These are phyloP conservation scores for Macropis europaea DNA, from an alignment of 2,888 invertebrate genomes.

Conservation along the genomic window DNA sequence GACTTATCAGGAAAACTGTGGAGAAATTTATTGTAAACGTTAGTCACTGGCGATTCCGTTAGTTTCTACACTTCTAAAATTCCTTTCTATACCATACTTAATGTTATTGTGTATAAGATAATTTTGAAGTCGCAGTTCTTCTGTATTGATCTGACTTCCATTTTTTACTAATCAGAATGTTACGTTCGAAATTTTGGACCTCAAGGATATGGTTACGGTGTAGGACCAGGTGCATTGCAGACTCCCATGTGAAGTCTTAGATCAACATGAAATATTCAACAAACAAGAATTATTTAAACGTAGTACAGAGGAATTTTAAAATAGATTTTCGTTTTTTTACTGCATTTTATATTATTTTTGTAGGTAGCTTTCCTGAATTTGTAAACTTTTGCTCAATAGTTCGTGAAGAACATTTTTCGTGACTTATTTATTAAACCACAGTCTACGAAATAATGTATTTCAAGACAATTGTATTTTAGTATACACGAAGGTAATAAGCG, in stretches of 20 bases:
- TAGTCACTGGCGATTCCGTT: constrained; percentile 60
- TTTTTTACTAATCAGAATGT: constrained; percentile 76
- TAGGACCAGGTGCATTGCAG: constrained; percentile 72
- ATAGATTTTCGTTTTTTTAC: background rate
- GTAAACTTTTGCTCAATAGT: background rate
- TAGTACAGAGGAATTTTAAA: background rate
- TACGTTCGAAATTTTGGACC: constrained; percentile 80
- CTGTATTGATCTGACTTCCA: background rate
- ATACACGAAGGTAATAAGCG: background rate
- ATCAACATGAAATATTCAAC: background rate
- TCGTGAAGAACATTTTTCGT: constrained; percentile 2
- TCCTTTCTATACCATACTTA: background rate
- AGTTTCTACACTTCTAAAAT: background rate
- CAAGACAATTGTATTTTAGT: background rate
- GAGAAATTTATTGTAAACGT: constrained; percentile 82
- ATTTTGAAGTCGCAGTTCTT: background rate
- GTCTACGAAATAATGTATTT: background rate
- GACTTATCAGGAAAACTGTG: constrained; percentile 80
- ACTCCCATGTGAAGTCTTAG: constrained; percentile 67
- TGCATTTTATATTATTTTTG: background rate
- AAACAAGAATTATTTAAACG: constrained; percentile 13
- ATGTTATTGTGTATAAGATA: background rate
- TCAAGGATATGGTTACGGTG: constrained; percentile 80
- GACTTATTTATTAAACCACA: constrained; percentile 7
- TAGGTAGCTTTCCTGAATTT: background rate